Evolutionary conservation across 2,888 invertebrate species (phyloP), one percentile per base, ranked within the genome.

Genomic region (Drepana falcataria): DNA sequence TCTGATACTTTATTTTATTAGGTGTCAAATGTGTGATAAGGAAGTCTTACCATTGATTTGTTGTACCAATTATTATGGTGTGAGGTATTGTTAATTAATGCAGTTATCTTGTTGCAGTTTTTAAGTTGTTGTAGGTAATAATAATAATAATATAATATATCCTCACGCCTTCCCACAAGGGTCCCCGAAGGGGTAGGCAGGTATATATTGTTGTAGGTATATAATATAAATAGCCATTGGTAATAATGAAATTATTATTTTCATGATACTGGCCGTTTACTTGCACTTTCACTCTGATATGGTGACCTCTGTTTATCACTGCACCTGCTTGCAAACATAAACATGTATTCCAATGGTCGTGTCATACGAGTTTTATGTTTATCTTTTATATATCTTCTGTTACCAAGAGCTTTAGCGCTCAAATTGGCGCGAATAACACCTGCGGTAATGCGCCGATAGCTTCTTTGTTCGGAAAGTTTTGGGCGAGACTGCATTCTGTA

Each of bases 261-360:
- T 4, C 44, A 2, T 44, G 44, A 44, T 44, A 44, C 2, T 44
- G 44, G 1, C 56, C 60, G 48, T 53, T 55, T 60, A 57, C 60
- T 59, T 67, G 59, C 61, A 71, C 75, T 76, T 73, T 75, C 73
- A 66, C 71, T 68, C 57, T 68, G 72, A 72, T 74, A 73, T 55
- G 40, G 48, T 47, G 71, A 73, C 75, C 74, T 75, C 63, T 71
- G 65, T 59, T 70, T 73, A 75, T 75, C 75, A 64, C 56, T 63
- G 59, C 66, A 75, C 69, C 70, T 74, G 71, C 62, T 40, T 40
- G 40, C 40, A 33, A 9, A 44, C 44, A 44, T 44, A 9, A 4
- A 44, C 44, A 44, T 9, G 9, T n/a, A 48, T 48, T 33, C 21
- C 37, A 37, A 37, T 37, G 33, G n/a, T 49, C 37, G 7, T 40